Conservation (phyloP, 2,888 invertebrate species). For the Heliothis peltigera region DNA sequence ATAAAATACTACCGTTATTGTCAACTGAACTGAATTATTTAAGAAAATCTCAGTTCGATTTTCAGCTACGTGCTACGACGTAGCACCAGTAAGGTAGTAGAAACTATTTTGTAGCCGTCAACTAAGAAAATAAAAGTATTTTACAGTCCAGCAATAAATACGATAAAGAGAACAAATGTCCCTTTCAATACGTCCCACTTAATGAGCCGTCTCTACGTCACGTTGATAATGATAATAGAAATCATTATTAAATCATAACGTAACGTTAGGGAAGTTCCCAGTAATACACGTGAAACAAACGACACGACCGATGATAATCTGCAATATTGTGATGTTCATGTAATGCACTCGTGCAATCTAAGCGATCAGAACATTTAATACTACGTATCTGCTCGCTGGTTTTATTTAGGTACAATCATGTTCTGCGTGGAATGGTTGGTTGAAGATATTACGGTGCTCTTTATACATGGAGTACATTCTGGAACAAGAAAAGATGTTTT, state of each 20-base stretch:
- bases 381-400: not conserved
- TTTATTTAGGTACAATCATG: not conserved
- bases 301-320: slow-evolving; percentile 6
- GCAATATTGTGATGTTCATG: slow-evolving; percentile 6
- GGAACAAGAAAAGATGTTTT: not conserved
- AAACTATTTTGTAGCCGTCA: not conserved
- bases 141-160: too few relatives aligned
- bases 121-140: slow-evolving; percentile 1
- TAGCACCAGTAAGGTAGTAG: slow-evolving; percentile 12
- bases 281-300: slow-evolving; percentile 7
- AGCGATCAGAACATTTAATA: slow-evolving; percentile 5
- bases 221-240: not conserved
- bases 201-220: not conserved
- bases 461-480: too few relatives aligned
- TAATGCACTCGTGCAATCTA: slow-evolving; percentile 14
- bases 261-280: slow-evolving; percentile 12
- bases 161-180: too few relatives aligned
- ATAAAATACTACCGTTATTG: too few relatives aligned
- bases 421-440: not conserved
- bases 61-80: slow-evolving; percentile 42
- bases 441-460: not conserved
- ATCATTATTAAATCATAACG: slow-evolving; percentile 4
- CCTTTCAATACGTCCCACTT: slow-evolving; percentile 2
- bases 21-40: slow-evolving; percentile 2
- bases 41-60: slow-evolving; percentile 22